These are phyloP conservation scores for Drosophila algonquin DNA, from an alignment of 2,888 invertebrate genomes.

Conservation along the genomic window DNA sequence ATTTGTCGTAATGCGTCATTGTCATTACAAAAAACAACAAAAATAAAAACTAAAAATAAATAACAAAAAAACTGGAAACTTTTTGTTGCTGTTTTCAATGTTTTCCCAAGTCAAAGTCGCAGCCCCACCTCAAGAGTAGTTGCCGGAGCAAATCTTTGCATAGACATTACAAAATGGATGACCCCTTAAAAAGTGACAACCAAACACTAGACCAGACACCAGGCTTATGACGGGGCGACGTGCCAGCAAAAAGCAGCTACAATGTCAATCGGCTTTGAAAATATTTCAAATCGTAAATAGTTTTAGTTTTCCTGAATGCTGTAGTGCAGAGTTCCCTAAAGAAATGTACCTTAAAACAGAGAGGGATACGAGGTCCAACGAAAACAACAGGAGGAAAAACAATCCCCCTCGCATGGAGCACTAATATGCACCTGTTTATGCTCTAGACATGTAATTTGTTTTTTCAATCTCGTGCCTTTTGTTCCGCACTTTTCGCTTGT, in stretches of 20 bases:
- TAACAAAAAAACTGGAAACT: slow-evolving; percentile 31
- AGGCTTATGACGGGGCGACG: not conserved
- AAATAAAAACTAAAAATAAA: slow-evolving; percentile 42
- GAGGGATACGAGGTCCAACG: too few relatives aligned
- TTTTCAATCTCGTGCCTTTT: too few relatives aligned
- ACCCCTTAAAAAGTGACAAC: slow-evolving; percentile 33
- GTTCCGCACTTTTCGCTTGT: too few relatives aligned
- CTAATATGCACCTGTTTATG: too few relatives aligned
- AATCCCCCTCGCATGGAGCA: too few relatives aligned
- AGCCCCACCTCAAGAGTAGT: slow-evolving; percentile 24
- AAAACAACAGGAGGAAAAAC: too few relatives aligned
- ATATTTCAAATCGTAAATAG: not conserved
- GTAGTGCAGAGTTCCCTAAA: too few relatives aligned
- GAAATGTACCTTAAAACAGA: not conserved
- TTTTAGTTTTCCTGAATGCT: not conserved
- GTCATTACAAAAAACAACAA: slow-evolving; percentile 61
- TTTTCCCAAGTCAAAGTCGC: slow-evolving; percentile 9
- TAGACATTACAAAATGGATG: slow-evolving; percentile 35
- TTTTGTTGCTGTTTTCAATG: slow-evolving; percentile 22
- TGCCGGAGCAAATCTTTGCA: slow-evolving; percentile 34
- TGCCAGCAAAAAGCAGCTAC: slow-evolving; percentile 1
- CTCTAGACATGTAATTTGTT: too few relatives aligned
- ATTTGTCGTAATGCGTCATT: slow-evolving; percentile 70
- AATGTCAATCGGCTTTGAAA: slow-evolving; percentile 11
- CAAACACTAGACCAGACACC: not conserved